Percentiles rank a stretch among this genome's conserved stretches.
Evolutionary conservation across 1,140 invertebrate genomes (phyloP).

Genomic region (Drosophila kohkoa): DNA sequence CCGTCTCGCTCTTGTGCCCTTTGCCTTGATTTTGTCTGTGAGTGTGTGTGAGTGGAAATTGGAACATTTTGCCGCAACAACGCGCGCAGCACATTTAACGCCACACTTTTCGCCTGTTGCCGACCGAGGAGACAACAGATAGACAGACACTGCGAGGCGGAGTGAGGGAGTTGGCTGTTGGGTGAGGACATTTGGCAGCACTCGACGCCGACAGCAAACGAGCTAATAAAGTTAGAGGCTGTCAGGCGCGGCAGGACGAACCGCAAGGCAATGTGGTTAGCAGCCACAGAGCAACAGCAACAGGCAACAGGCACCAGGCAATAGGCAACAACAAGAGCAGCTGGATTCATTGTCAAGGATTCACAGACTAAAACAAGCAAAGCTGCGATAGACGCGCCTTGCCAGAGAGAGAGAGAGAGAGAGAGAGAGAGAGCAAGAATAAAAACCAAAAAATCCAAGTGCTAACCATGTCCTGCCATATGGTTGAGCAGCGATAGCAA

Average conservation of each 20-base stretch:
- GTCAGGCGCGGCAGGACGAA: constrained; percentile 64
- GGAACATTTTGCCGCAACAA: constrained; percentile 74
- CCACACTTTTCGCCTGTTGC: constrained; percentile 70
- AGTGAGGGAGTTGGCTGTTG: too few species aligned
- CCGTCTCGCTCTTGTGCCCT: constrained; percentile 7
- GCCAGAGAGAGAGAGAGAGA: background rate
- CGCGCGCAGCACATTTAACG: constrained; percentile 39
- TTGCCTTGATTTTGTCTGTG: constrained; percentile 12
- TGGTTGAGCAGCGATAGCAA: background rate
- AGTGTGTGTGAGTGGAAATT: constrained; percentile 47
- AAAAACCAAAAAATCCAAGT: background rate
- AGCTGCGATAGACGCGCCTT: background rate
- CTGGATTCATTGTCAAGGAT: constrained; percentile 51
- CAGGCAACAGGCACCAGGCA: background rate
- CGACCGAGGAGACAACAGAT: background rate
- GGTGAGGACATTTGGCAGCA: constrained; percentile 15
- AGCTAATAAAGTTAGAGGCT: constrained; percentile 77
- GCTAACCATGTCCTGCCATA: background rate
- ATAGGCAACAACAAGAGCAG: constrained; percentile 12
- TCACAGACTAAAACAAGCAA: constrained; percentile 22
- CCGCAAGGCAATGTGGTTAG: constrained; percentile 71
- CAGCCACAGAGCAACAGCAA: constrained; percentile 10
- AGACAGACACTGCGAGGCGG: background rate
- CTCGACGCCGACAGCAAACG: constrained; percentile 68
- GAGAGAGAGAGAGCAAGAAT: background rate